phyloP scores from a whole-genome alignment of 1,140 invertebrate species.

The Zaprionus nigranus region DNA sequence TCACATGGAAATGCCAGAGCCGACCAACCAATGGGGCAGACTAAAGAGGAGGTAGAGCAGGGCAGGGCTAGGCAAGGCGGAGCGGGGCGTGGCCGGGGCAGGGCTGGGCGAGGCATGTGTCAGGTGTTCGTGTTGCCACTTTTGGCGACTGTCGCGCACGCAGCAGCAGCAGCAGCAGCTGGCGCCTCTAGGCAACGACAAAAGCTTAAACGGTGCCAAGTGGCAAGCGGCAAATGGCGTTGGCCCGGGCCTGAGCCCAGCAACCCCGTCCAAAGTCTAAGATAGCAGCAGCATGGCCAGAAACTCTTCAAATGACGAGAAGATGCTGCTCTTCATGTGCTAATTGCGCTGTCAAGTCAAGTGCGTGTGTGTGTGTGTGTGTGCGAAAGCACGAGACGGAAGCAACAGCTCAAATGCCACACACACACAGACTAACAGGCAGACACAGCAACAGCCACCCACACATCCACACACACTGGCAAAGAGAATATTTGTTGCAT shows the following conservation, averaged over 20 bases:
- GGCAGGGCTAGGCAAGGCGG: no score
- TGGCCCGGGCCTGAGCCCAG: conserved; percentile 1
- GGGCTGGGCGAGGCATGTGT: conserved; percentile 1
- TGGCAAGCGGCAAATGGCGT: conserved; percentile 50
- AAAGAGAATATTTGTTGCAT: conserved; percentile 75
- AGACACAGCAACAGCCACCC: neutral
- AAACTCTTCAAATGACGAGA: conserved; percentile 70
- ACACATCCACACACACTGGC: conserved; percentile 15
- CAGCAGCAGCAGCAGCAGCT: neutral
- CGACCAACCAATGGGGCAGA: conserved; percentile 5
- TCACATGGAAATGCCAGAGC: conserved; percentile 63
- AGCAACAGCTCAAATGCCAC: conserved; percentile 72
- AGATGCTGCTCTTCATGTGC: conserved; percentile 79
- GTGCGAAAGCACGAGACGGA: conserved; percentile 32
- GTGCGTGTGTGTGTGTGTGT: conserved; percentile 39
- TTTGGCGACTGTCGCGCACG: conserved; percentile 52
- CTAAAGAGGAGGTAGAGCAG: neutral
- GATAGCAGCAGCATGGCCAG: conserved; percentile 54
- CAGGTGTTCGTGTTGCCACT: conserved; percentile 40
- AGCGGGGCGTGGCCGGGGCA: no score
- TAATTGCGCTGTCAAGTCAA: conserved; percentile 81
- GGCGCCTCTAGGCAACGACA: conserved; percentile 45
- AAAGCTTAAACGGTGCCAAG: conserved; percentile 77
- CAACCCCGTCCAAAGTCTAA: conserved; percentile 22
- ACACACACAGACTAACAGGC: conserved; percentile 3